A percentile compares a stretch with the other conserved stretches of the same genome.
phyloP scores from a whole-genome alignment of 2,888 invertebrate genomes.

The Corbicula japonica region DNA sequence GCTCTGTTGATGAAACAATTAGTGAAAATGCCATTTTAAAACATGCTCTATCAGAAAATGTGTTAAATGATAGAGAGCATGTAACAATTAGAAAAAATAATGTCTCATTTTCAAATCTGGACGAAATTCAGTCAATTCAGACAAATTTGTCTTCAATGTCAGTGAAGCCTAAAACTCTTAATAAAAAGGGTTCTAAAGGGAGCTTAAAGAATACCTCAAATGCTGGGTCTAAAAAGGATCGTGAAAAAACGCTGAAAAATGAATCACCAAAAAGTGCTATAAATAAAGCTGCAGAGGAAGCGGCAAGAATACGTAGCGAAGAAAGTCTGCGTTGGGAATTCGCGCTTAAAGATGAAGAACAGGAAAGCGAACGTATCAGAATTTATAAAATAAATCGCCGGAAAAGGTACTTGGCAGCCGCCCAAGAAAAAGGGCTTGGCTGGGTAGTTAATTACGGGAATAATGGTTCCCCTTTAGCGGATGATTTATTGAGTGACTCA shows the following conservation, averaged over 20 bases:
- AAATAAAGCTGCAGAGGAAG: constrained; percentile 50
- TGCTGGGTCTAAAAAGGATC: constrained; percentile 55
- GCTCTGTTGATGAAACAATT: constrained; percentile 8
- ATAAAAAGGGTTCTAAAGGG: constrained; percentile 43
- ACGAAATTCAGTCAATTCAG: constrained; percentile 48
- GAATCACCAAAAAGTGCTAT: constrained; percentile 52
- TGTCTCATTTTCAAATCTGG: constrained; percentile 61
- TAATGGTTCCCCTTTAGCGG: constrained; percentile 73
- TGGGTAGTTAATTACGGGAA: constrained; percentile 77
- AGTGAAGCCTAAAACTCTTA: constrained; percentile 58
- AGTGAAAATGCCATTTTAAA: constrained; percentile 20
- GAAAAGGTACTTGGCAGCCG: constrained; percentile 83
- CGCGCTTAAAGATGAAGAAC: constrained; percentile 74
- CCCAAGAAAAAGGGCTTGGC: constrained; percentile 79
- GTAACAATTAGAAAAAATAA: constrained; percentile 29
- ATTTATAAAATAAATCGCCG: constrained; percentile 84
- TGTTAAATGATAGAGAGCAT: constrained; percentile 30
- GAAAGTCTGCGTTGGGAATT: constrained; percentile 84
- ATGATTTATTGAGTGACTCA: constrained; percentile 71
- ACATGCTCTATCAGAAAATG: constrained; percentile 38
- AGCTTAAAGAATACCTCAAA: constrained; percentile 63
- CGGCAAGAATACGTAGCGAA: constrained; percentile 56
- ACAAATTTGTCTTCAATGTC: constrained; percentile 54
- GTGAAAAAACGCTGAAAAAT: constrained; percentile 47
- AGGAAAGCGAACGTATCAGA: constrained; percentile 79